Conservation (phyloP, 2,113 vertebrate genomes). For the Anguilla japonica region DNA sequence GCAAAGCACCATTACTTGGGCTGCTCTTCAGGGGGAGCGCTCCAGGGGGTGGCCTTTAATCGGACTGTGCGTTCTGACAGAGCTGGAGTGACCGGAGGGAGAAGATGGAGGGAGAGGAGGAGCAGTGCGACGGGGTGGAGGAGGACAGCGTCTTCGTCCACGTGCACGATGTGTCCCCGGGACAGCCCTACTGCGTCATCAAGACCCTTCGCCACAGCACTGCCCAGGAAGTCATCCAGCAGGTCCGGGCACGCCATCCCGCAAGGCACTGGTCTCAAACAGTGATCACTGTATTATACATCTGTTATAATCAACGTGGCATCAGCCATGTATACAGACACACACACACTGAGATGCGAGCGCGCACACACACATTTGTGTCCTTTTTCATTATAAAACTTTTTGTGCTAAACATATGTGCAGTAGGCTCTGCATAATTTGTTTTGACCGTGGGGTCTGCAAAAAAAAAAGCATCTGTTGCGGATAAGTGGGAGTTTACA, state of each 20-base stretch:
- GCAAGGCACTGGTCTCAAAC: neutral
- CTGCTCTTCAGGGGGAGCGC: neutral
- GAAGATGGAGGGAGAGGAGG: conserved; percentile 66
- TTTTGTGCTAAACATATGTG: too few relatives aligned
- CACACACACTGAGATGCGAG: too few relatives aligned
- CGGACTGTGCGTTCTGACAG: conserved; percentile 45
- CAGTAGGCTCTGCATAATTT: too few relatives aligned
- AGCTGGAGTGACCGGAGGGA: conserved; percentile 61
- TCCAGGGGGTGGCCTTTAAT: neutral
- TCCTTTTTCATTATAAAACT: too few relatives aligned
- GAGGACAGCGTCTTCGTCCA: conserved; percentile 80
- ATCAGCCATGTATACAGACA: too few relatives aligned
- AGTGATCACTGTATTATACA: too few relatives aligned
- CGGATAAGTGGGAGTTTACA: too few relatives aligned
- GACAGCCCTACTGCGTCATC: conserved; percentile 78
- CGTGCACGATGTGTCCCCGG: conserved; percentile 81
- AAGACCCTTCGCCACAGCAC: conserved; percentile 75
- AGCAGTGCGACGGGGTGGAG: conserved; percentile 63
- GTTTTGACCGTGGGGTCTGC: too few relatives aligned
- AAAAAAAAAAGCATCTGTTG: too few relatives aligned
- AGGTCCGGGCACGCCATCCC: conserved; percentile 57
- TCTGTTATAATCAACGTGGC: neutral
- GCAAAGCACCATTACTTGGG: neutral
- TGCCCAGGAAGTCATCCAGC: conserved; percentile 80
- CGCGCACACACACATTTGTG: too few relatives aligned